Percentiles rank a stretch among this genome's conserved stretches.
Conservation (phyloP, 2,113 vertebrate species). For the Zootoca vivipara region DNA sequence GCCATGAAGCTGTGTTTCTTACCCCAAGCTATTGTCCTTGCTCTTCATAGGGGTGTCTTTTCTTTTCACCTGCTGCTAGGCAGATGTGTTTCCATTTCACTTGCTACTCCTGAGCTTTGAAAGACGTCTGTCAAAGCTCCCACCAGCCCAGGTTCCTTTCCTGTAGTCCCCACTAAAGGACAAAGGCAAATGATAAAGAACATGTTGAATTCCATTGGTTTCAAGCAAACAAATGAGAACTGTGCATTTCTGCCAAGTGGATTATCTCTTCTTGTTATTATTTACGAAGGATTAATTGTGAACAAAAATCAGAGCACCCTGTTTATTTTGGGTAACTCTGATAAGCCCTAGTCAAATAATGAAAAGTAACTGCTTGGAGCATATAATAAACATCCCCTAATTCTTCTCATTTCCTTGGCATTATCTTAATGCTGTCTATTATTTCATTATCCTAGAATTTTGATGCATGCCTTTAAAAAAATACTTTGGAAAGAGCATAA, state of each 20-base stretch:
- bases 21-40: no score
- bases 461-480: background rate
- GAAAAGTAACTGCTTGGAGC: background rate
- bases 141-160: no score
- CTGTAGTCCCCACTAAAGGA: background rate
- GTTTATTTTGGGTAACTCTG: constrained; percentile 26
- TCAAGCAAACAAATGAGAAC: background rate
- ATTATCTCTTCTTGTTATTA: constrained; percentile 11
- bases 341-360: constrained; percentile 4
- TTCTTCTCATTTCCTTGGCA: constrained; percentile 7
- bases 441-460: constrained; percentile 19
- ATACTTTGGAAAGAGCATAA: background rate
- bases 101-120: background rate
- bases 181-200: background rate
- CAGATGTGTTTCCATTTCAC: background rate
- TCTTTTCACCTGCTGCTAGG: no score
- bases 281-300: constrained; percentile 7
- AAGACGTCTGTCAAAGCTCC: background rate
- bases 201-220: background rate
- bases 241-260: constrained; percentile 8
- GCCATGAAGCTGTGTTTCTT: no score
- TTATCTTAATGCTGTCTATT: constrained; percentile 1
- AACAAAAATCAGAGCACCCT: background rate
- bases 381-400: constrained; percentile 5
- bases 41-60: no score